Conservation (phyloP, 2,113 vertebrate genomes). For the Aptenodytes forsteri region DNA sequence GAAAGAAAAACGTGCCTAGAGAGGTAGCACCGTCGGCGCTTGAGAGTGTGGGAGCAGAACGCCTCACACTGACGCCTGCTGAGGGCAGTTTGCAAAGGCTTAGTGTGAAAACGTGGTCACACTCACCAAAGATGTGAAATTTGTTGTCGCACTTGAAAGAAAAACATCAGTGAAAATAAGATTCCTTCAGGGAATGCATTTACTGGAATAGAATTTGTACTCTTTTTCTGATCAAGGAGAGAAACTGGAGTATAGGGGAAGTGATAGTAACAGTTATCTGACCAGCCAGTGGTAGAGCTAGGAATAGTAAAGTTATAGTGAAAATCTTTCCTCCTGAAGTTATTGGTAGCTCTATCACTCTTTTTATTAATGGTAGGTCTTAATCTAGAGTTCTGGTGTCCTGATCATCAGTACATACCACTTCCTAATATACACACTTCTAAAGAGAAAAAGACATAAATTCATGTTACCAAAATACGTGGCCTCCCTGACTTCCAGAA, state of each 20-base stretch:
- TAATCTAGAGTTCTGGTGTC: background rate
- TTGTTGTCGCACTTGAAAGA: background rate
- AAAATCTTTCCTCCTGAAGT: background rate
- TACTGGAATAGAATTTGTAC: background rate
- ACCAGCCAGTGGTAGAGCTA: background rate
- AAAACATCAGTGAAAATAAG: background rate
- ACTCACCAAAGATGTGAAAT: background rate
- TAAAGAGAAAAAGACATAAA: background rate
- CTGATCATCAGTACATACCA: background rate
- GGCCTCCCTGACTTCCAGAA: background rate
- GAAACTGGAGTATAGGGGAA: background rate
- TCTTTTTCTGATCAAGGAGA: background rate
- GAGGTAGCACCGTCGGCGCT: background rate
- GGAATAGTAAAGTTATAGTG: background rate
- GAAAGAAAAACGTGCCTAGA: background rate
- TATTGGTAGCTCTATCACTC: background rate
- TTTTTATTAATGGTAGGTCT: background rate
- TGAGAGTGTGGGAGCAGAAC: background rate
- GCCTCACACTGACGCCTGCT: background rate
- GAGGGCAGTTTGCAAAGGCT: background rate
- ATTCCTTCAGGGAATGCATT: background rate
- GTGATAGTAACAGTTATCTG: background rate
- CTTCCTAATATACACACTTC: background rate
- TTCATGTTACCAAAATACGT: background rate
- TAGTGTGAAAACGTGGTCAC: background rate